Base-by-base conservation (phyloP, 1,140 invertebrate species). In the Orchestia grillus region DNA sequence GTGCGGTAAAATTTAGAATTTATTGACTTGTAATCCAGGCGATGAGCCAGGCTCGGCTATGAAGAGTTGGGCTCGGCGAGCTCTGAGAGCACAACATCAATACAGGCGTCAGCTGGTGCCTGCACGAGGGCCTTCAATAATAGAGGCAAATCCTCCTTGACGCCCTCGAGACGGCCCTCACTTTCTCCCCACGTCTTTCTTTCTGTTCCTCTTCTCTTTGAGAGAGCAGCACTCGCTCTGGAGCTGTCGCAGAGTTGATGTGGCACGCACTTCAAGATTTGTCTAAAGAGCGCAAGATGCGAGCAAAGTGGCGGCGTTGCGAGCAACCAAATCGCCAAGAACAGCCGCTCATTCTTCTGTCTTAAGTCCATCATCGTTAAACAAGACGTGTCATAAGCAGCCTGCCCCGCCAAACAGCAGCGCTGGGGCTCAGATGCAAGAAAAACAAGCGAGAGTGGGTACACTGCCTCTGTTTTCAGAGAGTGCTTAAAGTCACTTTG, bases 361-460 rank as follows among this genome's bases (percentile, higher is more conserved):
- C 90, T 92, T 43, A 92, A 92, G 90, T 92, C 90, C 90, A 92
- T 92, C 90, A 92, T 92, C 90, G 90, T 92, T 92, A 92, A 92
- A 92, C 90, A 92, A 92, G 90, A 44, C 90, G 8, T 36, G 90
- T 92, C 90, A 92, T 92, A 92, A 92, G 90, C 90, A 92, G 36
- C 36, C 8, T 19, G 90, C 90, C 15, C 11, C 41, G 90, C 90
- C 19, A 92, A 92, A 92, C 90, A 92, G 90, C 19, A 92, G 90
- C 90, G 19, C 41, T 11, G 90, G 1, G 15, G 36, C 90, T 42
- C 43, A 36, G 90, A 42, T 92, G 41, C 8, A 42, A 92, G 36
- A 92, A 92, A 92, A 92, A 92, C 90, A 92, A 28, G 41, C 90
- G 47, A 3, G 41, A 43, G 44, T 92, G n/a, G 90, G 90, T 44